Base-by-base conservation (phyloP, 2,113 vertebrate species). In the Castor canadensis region DNA sequence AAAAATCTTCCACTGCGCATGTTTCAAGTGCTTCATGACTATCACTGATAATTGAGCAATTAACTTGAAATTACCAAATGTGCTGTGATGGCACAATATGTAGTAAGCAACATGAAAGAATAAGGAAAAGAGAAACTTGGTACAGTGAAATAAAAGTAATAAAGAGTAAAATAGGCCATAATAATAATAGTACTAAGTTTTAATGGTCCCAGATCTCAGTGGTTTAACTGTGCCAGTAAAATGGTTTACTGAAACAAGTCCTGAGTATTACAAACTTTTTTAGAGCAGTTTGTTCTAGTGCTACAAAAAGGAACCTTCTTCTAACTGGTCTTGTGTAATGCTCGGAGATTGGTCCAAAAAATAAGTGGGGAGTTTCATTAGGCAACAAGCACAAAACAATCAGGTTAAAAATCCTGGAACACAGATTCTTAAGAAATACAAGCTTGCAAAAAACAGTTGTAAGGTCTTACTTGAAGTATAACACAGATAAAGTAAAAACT, bases 41-140 rank as follows among this genome's bases (percentile, higher is more conserved):
- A 98, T 98, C 98, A 96, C 98, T 98, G 98, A 98, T 98, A 98
- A 98, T 99, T 99, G 98, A 98, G 98, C 98, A 99, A 98, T 99
- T 98, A 98, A 98, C 98, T 98, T 96, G 66, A 98, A 99, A 98
- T 98, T 98, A 98, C 98, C 97, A 97, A 98, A 98, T 98, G 98
- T 98, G 98, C 98, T 98, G 97, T 97, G 98, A 98, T 98, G 97
- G 98, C 98, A 98, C 97, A 98, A 98, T 98, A 98, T 98, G 98
- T 97, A 98, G 98, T 97, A 98, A 98, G 98, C 98, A 97, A 98
- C 98, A 98, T 98, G 98, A 98, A 98, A 98, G 98, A 98, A 98
- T 98, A 95, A 98, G 98, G 98, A 98, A 98, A 97, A 98, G 98
- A 98, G 96, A 97, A 98, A 98, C 97, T 97, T 98, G 97, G 93